Base-by-base conservation (phyloP, 2,888 invertebrate genomes). In the Pyrrhia umbra region DNA sequence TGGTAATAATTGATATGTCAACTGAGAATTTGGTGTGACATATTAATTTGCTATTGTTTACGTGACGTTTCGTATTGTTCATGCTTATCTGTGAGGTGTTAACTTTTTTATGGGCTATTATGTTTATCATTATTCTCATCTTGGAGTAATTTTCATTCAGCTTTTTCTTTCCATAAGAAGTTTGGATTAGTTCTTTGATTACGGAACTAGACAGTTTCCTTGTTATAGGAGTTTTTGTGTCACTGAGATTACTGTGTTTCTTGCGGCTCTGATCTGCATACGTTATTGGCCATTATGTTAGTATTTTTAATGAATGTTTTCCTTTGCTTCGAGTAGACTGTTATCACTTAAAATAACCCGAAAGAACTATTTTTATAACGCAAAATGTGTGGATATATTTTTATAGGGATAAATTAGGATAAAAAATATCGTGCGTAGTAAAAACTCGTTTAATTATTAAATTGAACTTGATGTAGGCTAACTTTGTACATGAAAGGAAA, bases 1-100 rank as follows among this genome's bases (percentile, higher is more conserved):
- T 80, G 66, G 80, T 76, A 75, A 70, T 72, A 70, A 75, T 83
- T 83, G 76, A 75, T 64, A 63, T 73, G 67, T 73, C 75, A 81
- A 75, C 61, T 45, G 49, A 69, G 49, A 58, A 51, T 65, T 60
- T n/a, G 46, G 54, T 63, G 25, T 64, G 51, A 66, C 46, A 63
- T 70, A 72, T 71, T 63, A 50, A 59, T 72, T 51, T 49, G 2
- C 42, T 51, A 75, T 80, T 63, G 65, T 63, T 57, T 43, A 20
- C 10, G 13, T 16, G 8, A 37, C 62, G 15, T 50, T 13, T 49
- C 20, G 55, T 63, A 59, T 72, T 55, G 55, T 67, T 55, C 20
- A n/a, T 5, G 25, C n/a, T 66, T 57, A 43, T 57, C 45, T 20
- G 9, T 6, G 27, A 45, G 42, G 57, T 46, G 45, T 25, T n/a